Evolutionary conservation across 2,113 vertebrate species (phyloP).

Genomic region (Nannobrachium achirus): DNA sequence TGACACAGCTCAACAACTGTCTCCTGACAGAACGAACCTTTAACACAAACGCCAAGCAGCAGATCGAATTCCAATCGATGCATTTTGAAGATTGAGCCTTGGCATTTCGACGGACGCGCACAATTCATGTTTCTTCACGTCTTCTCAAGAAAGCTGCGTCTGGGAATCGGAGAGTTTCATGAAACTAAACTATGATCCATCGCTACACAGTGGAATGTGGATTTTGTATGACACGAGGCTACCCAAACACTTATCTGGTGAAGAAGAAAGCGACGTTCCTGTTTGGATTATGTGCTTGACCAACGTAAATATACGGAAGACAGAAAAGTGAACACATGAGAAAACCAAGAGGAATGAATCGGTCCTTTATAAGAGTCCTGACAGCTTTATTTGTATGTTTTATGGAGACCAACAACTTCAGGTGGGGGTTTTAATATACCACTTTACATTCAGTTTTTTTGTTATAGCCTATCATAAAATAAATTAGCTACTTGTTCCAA

Average conservation of each 20-base stretch:
- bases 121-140: slow-evolving; percentile 46
- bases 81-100: slow-evolving; percentile 47
- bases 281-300: slow-evolving; percentile 74
- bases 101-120: slow-evolving; percentile 24
- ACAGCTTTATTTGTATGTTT: slow-evolving; percentile 93
- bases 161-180: slow-evolving; percentile 57
- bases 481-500: background rate
- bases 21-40: slow-evolving; percentile 10
- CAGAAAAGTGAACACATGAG: slow-evolving; percentile 79
- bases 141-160: slow-evolving; percentile 63
- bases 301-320: slow-evolving; percentile 72
- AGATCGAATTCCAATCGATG: slow-evolving; percentile 24
- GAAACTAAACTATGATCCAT: slow-evolving; percentile 84
- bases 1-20: slow-evolving; percentile 25
- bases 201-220: slow-evolving; percentile 77
- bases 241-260: slow-evolving; percentile 51
- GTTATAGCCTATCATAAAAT: background rate
- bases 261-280: slow-evolving; percentile 54
- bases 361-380: slow-evolving; percentile 89
- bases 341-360: slow-evolving; percentile 94
- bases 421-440: slow-evolving; percentile 78
- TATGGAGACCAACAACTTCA: slow-evolving; percentile 92
- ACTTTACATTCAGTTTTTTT: background rate
- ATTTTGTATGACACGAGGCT: slow-evolving; percentile 58
- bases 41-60: slow-evolving; percentile 2